Base-by-base conservation (phyloP, 2,888 invertebrate species). In the Gnatocerus cornutus region DNA sequence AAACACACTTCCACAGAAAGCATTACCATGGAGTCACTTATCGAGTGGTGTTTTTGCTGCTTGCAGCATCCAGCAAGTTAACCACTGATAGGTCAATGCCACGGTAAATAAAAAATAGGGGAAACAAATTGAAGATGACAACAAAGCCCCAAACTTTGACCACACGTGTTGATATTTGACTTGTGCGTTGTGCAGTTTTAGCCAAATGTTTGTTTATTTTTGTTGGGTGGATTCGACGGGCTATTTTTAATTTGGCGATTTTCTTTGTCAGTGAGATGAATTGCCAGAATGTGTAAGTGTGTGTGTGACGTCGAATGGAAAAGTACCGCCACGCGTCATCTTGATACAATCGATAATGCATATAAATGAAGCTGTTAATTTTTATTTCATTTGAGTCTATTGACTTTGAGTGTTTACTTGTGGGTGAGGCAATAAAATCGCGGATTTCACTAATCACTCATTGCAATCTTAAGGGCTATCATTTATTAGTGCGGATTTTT, bases 161-260 rank as follows among this genome's bases (percentile, higher is more conserved):
- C 12, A 43, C 43, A 43, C 43, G 43, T 43, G 43, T 43, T 13
- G 21, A 21, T 10, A 7, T 10, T n/a, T 39, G 39, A 39, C 43
- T 6, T 10, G 43, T 12, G 48, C 48, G 48, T 48, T 48, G 48
- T 48, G 27, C 21, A n/a, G n/a, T 12, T 6, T 50, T 3, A 27
- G 50, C 30, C 50, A 50, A 50, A 48, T 14, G 16, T 29, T 30
- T 27, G 50, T 50, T 50, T 27, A 50, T 50, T 50, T 50, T 8
- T 27, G 50, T 12, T 10, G n/a, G 29, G 21, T 21, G 1, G n/a
- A 3, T 21, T 21, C 21, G 21, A 21, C 21, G 21, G 27, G 30
- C 30, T 50, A 30, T 50, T 48, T 16, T 48, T 21, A 48, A 48
- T 48, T 16, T 41, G n/a, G 48, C 48, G 21, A 48, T 16, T 48